These are phyloP conservation scores for Rhombomys opimus DNA, from an alignment of 2,113 vertebrate genomes.

Conservation along the genomic window DNA sequence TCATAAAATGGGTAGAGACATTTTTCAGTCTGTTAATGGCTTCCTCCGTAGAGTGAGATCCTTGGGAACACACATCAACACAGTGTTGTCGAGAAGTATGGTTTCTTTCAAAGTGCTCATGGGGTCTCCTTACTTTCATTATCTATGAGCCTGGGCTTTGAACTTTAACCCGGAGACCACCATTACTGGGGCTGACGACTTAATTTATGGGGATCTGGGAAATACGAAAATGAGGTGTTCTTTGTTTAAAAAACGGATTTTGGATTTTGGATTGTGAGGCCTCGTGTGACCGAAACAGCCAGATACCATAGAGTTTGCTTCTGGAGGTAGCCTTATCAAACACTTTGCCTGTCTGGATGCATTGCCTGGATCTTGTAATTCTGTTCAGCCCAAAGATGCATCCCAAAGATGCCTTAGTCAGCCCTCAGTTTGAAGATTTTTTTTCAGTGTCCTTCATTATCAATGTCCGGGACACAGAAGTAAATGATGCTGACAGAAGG, in stretches of 20 bases:
- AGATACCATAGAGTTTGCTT: neutral
- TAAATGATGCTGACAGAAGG: neutral
- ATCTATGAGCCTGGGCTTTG: neutral
- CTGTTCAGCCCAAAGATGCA: neutral
- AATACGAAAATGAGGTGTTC: neutral
- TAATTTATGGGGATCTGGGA: neutral
- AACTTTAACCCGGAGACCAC: neutral
- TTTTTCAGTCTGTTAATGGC: constrained; percentile 27
- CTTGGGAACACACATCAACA: neutral
- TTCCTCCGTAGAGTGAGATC: neutral
- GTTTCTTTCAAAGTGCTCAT: neutral
- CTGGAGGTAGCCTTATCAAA: neutral
- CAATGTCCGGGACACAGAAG: neutral
- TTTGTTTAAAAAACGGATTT: constrained; percentile 7
- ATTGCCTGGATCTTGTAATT: neutral
- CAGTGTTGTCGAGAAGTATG: neutral
- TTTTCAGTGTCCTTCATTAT: neutral
- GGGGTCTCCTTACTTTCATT: neutral
- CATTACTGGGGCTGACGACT: neutral
- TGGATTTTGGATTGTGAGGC: neutral
- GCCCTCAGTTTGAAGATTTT: neutral
- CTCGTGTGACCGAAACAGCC: no score
- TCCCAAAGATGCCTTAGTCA: neutral
- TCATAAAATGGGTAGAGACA: neutral
- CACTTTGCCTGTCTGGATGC: neutral